Conservation (phyloP, 2,888 invertebrate genomes). For the Athrips mouffetella region DNA sequence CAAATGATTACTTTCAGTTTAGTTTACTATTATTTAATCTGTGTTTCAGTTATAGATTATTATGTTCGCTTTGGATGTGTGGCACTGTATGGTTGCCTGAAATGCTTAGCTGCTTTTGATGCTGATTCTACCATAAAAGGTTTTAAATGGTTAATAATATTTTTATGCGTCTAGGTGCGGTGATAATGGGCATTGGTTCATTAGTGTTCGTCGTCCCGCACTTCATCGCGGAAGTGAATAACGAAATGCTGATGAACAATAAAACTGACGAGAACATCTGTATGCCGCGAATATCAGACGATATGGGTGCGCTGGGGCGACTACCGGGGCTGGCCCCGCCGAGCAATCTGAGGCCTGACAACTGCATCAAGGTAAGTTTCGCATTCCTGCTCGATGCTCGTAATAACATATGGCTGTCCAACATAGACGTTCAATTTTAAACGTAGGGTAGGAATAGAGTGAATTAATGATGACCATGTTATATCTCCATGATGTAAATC, state of each 20-base stretch:
- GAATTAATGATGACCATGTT: too few species aligned
- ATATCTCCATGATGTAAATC: too few species aligned
- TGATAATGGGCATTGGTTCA: constrained; percentile 96
- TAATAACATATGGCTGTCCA: too few species aligned
- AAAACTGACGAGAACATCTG: constrained; percentile 89
- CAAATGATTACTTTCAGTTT: too few species aligned
- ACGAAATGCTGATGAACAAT: constrained; percentile 82
- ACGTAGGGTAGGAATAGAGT: too few species aligned
- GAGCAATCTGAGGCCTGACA: constrained; percentile 85
- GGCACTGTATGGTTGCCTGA: too few species aligned
- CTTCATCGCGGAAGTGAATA: constrained; percentile 89
- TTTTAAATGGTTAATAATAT: not conserved
- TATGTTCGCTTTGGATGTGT: too few species aligned
- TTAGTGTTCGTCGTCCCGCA: constrained; percentile 96
- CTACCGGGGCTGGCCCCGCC: constrained; percentile 77
- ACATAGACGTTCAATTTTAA: too few species aligned
- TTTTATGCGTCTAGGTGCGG: constrained; percentile 80
- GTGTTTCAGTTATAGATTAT: too few species aligned
- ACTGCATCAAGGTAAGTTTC: constrained; percentile 86
- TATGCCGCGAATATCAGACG: constrained; percentile 81
- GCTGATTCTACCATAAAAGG: constrained; percentile 5
- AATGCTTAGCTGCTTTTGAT: not conserved
- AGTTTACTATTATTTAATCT: too few species aligned
- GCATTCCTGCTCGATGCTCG: too few species aligned
- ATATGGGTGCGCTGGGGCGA: constrained; percentile 83